phyloP scores from a whole-genome alignment of 2,888 invertebrate species.

The Malacosoma neustria region DNA sequence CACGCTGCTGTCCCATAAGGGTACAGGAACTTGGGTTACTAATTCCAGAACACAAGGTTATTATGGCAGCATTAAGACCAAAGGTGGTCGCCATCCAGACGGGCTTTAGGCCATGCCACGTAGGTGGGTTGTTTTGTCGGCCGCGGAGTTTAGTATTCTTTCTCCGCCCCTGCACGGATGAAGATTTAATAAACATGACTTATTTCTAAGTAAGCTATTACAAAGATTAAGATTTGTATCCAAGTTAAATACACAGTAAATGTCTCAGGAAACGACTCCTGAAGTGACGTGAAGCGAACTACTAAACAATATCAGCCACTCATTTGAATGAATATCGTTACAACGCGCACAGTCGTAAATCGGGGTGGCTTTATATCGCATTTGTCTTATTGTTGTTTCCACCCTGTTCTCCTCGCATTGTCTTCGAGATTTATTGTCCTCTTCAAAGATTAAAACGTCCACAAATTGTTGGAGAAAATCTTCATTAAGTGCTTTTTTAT shows the following conservation, averaged over 20 bases:
- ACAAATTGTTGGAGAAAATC: constrained; percentile 9
- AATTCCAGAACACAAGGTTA: no score
- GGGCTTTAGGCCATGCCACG: no score
- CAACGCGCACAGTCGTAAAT: neutral
- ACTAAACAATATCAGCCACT: neutral
- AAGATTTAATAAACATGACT: no score
- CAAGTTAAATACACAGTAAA: neutral
- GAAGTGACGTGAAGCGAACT: constrained; percentile 5
- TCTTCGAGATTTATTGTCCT: constrained; percentile 28
- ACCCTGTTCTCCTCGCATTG: constrained; percentile 23
- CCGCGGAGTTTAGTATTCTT: no score
- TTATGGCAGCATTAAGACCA: no score
- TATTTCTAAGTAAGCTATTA: neutral
- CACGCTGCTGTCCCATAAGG: no score
- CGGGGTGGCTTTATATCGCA: constrained; percentile 27
- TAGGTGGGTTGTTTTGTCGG: no score
- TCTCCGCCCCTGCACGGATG: no score
- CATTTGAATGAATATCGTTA: neutral
- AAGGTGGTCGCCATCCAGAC: no score
- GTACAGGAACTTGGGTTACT: no score
- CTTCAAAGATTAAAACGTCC: constrained; percentile 20
- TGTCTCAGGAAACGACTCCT: constrained; percentile 5
- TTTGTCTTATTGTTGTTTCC: constrained; percentile 24
- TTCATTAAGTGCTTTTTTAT: constrained; percentile 19
- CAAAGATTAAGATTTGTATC: neutral